Percentiles rank a stretch among this genome's conserved stretches.
These are phyloP conservation scores for Pristiophorus japonicus DNA, from an alignment of 2,113 vertebrate species.

Conservation along the genomic window DNA sequence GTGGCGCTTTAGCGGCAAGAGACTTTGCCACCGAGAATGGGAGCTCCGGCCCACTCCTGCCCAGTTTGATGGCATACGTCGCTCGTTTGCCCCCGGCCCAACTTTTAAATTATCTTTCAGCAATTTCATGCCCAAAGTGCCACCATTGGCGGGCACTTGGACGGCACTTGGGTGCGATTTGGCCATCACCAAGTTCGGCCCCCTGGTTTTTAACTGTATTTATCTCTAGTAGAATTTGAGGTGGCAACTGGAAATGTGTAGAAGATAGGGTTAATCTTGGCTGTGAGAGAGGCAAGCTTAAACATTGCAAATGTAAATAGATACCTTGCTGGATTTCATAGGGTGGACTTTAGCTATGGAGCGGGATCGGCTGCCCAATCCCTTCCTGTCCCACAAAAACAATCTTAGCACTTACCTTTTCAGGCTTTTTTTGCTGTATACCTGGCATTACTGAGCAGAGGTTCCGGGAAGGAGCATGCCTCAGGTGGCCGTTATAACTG, in stretches of 20 bases:
- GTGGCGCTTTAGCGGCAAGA: no score
- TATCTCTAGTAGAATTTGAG: neutral
- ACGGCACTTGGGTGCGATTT: no score
- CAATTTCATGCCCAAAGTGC: no score
- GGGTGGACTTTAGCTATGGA: neutral
- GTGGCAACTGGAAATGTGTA: neutral
- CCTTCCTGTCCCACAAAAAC: neutral
- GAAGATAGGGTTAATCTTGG: neutral
- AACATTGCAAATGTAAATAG: neutral
- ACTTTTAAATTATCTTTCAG: no score
- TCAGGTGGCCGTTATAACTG: neutral
- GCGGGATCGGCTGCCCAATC: neutral
- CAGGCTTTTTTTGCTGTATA: neutral
- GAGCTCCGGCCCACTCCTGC: no score
- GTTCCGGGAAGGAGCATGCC: neutral
- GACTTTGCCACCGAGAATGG: no score
- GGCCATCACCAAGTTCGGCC: no score
- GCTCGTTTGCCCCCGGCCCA: no score
- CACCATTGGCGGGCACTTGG: no score
- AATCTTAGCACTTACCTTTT: conserved; percentile 13
- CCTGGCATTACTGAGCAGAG: neutral
- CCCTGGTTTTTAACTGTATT: neutral
- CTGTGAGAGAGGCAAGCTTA: neutral
- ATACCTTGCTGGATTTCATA: neutral
- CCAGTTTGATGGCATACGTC: no score